Evolutionary conservation across 1,140 invertebrate species (phyloP), one percentile per base, ranked within the genome.

Genomic region (Ceratoteleas bidentatus): DNA sequence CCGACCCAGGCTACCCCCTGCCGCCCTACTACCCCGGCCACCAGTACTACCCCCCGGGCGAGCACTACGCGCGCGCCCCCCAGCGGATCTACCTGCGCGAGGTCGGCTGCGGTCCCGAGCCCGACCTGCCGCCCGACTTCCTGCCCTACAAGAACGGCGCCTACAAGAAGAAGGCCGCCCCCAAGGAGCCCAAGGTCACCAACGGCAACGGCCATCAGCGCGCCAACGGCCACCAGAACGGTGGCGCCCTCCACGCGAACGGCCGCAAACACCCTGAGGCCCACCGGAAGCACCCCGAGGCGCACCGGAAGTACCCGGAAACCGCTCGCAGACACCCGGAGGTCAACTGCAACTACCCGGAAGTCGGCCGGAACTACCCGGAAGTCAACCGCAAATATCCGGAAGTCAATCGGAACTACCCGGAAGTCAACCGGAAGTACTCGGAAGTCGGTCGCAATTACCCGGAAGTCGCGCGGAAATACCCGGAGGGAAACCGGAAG

Each of bases 61-160:
- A 83, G 57, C 69, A 56, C 40, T 70, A 62, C 32, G 58, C 57
- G 24, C 83, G 81, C 13, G 53, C 76, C 40, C 83, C 90, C 6
- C 90, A 89, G 73, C 91, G 90, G 73, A 88, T 91, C 38, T 90
- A 91, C 61, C 68, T 91, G 6, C 84, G 89, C 7, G 90, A 91
- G 65, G 85, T 91, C 2, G 90, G 90, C 0, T 90, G 91, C 5
- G 90, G 89, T 14, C 89, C 90, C 0, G 90, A 91, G 6, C 84
- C 85, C 0, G 90, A 91, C 34, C 77, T 82, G 10, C 24, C 64
- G 5, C 1, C 24, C 24, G 81, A 85, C 0, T 84, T 58, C 38
- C 40, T 33, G 9, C 32, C 49, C 24, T 45, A 45, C 9, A 74
- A 69, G 72, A 80, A 81, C 53, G 62, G 76, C 36, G n/a, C 38